Percentiles rank a stretch among this genome's conserved stretches.
Evolutionary conservation across 1,140 invertebrate genomes (phyloP).

Genomic region (Lepidurus packardi): DNA sequence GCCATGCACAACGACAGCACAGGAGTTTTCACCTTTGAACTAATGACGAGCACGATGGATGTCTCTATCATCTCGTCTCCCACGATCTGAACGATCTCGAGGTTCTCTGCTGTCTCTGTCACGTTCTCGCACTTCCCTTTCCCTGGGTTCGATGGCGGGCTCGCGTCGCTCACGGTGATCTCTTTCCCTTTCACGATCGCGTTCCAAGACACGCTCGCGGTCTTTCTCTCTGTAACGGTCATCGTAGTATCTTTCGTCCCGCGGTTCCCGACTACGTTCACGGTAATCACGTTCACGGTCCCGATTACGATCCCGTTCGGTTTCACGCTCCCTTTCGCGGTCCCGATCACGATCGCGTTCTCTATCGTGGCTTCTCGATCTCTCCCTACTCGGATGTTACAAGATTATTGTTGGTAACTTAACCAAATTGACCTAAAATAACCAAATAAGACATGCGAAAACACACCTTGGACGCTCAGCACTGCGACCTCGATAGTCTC

Average conservation of each 20-base stretch:
- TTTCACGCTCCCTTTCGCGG: conserved; percentile 45
- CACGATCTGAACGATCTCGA: not conserved
- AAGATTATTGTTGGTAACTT: conserved; percentile 39
- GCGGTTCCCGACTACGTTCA: conserved; percentile 23
- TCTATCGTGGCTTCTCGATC: conserved; percentile 44
- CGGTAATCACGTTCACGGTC: conserved; percentile 42
- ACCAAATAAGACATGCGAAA: conserved; percentile 2
- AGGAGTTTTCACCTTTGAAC: conserved; percentile 14
- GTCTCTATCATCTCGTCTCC: not conserved
- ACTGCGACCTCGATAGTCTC: conserved; percentile 64
- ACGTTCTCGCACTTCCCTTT: conserved; percentile 26
- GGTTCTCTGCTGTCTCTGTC: conserved; percentile 27
- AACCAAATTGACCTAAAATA: not conserved
- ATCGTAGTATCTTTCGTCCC: conserved; percentile 30
- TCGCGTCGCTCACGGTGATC: conserved; percentile 22
- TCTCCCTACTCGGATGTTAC: conserved; percentile 46
- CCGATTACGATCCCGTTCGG: conserved; percentile 39
- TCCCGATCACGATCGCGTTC: conserved; percentile 46
- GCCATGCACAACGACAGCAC: conserved; percentile 5
- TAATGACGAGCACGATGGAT: conserved; percentile 14
- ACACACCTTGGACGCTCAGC: conserved; percentile 55
- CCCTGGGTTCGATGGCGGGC: conserved; percentile 16
- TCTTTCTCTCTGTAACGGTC: conserved; percentile 34
- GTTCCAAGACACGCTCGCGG: conserved; percentile 30
- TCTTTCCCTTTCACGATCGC: conserved; percentile 32